Percentiles rank a stretch among this genome's conserved stretches.
Evolutionary conservation across 2,888 invertebrate genomes (phyloP).

Genomic region (Hybos culiciformis): DNA sequence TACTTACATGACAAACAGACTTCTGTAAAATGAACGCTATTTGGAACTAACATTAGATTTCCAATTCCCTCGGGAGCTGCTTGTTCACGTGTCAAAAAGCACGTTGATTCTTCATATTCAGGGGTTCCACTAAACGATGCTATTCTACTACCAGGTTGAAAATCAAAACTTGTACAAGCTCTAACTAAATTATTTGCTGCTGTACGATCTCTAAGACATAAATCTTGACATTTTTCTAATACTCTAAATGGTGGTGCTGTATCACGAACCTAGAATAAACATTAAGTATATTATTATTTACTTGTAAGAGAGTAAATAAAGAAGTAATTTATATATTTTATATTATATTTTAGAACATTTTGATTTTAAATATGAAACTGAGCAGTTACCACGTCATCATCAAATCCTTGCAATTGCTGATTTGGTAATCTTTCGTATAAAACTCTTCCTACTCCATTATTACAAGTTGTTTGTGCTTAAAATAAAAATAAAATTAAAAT

Average conservation of each 20-base stretch:
- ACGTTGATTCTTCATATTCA: conserved; percentile 78
- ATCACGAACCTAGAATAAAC: conserved; percentile 53
- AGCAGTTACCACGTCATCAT: conserved; percentile 65
- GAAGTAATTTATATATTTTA: background rate
- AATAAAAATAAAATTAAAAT: background rate
- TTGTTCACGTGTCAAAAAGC: conserved; percentile 73
- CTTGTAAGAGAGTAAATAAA: no score
- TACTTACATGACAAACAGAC: conserved; percentile 76
- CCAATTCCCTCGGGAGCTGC: conserved; percentile 81
- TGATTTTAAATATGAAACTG: conserved; percentile 20
- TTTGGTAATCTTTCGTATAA: conserved; percentile 81
- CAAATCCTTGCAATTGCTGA: conserved; percentile 77
- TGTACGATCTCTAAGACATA: conserved; percentile 67
- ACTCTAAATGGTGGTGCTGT: conserved; percentile 76
- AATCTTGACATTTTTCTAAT: conserved; percentile 75
- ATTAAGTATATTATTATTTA: no score
- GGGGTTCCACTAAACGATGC: conserved; percentile 68
- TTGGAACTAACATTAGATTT: conserved; percentile 74
- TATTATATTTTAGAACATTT: background rate
- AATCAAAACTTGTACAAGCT: conserved; percentile 79
- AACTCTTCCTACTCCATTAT: conserved; percentile 75
- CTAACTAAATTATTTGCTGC: conserved; percentile 67
- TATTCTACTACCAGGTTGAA: conserved; percentile 75
- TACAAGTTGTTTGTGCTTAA: conserved; percentile 66
- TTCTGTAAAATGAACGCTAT: conserved; percentile 81